A percentile compares a stretch with the other conserved stretches of the same genome.
These are phyloP conservation scores for Haliclystus octoradiatus DNA, from an alignment of 30 jellyfish, hydroid and myxozoan genomes.

Conservation along the genomic window DNA sequence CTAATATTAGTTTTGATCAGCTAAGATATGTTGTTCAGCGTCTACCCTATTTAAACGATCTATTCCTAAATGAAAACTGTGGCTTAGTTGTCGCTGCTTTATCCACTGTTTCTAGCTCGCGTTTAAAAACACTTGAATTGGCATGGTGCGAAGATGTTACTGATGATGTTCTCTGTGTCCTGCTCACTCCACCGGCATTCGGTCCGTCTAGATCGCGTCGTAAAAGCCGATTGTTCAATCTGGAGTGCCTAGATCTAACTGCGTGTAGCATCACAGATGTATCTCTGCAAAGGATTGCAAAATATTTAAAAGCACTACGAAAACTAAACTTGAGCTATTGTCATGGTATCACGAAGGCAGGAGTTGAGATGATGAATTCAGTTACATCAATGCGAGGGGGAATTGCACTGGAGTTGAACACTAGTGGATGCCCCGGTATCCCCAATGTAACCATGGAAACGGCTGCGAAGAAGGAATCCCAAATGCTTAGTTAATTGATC, in stretches of 20 bases:
- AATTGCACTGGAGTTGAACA: too few species aligned
- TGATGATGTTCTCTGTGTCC: constrained; percentile 38
- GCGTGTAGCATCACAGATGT: constrained; percentile 78
- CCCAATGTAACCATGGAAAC: too few species aligned
- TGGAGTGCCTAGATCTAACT: constrained; percentile 37
- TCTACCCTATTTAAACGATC: constrained; percentile 43
- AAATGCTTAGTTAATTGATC: too few species aligned
- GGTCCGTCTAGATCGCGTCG: constrained; percentile 8
- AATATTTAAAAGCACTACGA: constrained; percentile 43
- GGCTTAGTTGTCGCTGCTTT: constrained; percentile 66
- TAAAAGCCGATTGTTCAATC: constrained; percentile 32
- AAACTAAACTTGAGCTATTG: constrained; percentile 66
- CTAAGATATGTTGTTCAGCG: constrained; percentile 63
- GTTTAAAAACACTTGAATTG: constrained; percentile 28
- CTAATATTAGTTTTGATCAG: constrained; percentile 46
- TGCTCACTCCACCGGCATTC: constrained; percentile 35
- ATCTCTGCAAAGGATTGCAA: constrained; percentile 22
- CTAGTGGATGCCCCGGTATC: too few species aligned
- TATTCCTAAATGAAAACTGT: constrained; percentile 46
- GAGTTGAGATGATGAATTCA: constrained; percentile 33
- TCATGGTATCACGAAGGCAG: constrained; percentile 36
- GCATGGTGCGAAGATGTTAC: constrained; percentile 76
- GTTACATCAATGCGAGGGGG: constrained; percentile 41
- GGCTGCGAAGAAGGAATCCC: too few species aligned
- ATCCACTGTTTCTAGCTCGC: constrained; percentile 38